phyloP scores from a whole-genome alignment of 2,113 vertebrate genomes.

The Danionella cerebrum region DNA sequence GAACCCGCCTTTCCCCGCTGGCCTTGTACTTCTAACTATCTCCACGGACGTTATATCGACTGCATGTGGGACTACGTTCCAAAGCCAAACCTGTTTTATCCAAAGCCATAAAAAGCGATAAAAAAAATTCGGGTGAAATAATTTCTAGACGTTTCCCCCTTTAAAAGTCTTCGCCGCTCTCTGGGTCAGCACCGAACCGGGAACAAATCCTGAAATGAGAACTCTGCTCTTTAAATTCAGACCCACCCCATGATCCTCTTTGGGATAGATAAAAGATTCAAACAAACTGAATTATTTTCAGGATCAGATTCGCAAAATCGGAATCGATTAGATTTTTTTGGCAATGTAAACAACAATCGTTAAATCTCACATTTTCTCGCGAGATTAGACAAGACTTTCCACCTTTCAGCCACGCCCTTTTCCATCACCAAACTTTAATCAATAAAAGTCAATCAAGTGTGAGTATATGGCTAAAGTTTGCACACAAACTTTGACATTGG shows the following conservation, averaged over 20 bases:
- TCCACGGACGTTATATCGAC: conserved; percentile 45
- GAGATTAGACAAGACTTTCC: conserved; percentile 63
- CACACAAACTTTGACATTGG: too few species aligned
- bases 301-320: conserved; percentile 53
- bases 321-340: conserved; percentile 68
- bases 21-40: conserved; percentile 53
- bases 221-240: conserved; percentile 52
- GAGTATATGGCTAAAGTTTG: too few species aligned
- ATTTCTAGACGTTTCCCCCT: background rate
- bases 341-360: conserved; percentile 75
- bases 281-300: conserved; percentile 42
- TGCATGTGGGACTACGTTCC: conserved; percentile 30
- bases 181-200: conserved; percentile 43
- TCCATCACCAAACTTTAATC: conserved; percentile 45
- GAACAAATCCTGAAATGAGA: conserved; percentile 34
- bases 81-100: conserved; percentile 47
- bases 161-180: conserved; percentile 31
- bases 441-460: conserved; percentile 3
- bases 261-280: conserved; percentile 31
- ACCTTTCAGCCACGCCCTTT: conserved; percentile 56
- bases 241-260: conserved; percentile 35
- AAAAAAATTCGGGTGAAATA: background rate
- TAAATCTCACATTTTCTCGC: conserved; percentile 73
- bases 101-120: conserved; percentile 29
- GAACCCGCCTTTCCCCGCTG: conserved; percentile 49